Conservation (phyloP, 2,888 invertebrate species). For the Thymelicus lineola region DNA sequence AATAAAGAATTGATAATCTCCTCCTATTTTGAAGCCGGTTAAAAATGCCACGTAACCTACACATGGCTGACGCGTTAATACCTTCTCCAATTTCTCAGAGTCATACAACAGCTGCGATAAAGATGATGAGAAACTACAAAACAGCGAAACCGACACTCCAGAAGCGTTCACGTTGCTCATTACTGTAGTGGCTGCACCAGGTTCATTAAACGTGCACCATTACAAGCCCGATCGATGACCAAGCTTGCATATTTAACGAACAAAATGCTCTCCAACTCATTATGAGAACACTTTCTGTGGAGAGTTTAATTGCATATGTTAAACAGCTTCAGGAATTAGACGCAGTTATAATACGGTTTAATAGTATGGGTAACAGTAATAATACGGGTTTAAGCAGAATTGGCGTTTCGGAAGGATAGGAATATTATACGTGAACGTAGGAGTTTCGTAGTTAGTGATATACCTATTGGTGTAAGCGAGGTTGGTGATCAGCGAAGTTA, state of each 20-base stretch:
- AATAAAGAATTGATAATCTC: no score
- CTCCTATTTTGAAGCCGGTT: no score
- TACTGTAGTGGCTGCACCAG: constrained; percentile 19
- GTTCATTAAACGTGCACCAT: constrained; percentile 23
- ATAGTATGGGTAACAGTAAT: no score
- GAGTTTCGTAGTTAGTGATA: no score
- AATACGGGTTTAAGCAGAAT: neutral
- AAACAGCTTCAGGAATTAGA: constrained; percentile 1
- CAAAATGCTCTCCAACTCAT: constrained; percentile 18
- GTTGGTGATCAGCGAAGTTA: no score
- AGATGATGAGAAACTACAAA: no score
- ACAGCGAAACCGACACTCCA: no score
- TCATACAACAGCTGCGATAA: no score
- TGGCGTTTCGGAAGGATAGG: neutral
- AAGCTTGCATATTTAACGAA: constrained; percentile 25
- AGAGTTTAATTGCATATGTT: constrained; percentile 20
- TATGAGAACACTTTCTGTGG: constrained; percentile 20
- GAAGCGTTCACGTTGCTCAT: constrained; percentile 13
- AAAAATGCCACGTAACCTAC: no score
- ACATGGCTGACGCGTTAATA: no score
- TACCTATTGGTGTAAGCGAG: no score
- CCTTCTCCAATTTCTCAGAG: no score
- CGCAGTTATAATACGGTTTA: constrained; percentile 2
- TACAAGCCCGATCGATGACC: constrained; percentile 28
- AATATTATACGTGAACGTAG: neutral